phyloP scores from a whole-genome alignment of 2,113 vertebrate species.

The Sakesphorus luctuosus region DNA sequence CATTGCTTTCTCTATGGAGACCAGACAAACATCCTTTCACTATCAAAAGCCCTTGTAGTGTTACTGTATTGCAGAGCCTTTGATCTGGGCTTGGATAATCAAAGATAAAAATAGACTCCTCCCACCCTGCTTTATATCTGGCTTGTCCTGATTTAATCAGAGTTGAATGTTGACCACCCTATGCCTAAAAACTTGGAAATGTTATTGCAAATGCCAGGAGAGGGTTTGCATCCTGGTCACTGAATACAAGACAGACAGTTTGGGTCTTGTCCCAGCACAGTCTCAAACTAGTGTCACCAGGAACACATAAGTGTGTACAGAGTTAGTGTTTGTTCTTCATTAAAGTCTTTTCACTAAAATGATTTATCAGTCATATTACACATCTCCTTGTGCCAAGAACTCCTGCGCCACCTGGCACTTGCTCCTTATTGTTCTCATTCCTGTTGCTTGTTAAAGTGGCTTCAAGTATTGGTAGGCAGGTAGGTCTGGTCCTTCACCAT shows the following conservation, averaged over 20 bases:
- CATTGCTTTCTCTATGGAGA: constrained; percentile 59
- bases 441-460: neutral
- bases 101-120: constrained; percentile 39
- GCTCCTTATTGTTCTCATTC: neutral
- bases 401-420: neutral
- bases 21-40: constrained; percentile 51
- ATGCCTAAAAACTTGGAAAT: neutral
- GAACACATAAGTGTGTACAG: neutral
- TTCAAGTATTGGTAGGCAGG: neutral
- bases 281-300: neutral
- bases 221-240: neutral
- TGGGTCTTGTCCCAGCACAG: neutral
- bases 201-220: neutral
- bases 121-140: neutral
- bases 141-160: neutral
- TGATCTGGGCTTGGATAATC: constrained; percentile 65
- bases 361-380: neutral
- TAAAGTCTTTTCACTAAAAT: neutral
- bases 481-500: neutral
- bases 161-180: neutral
- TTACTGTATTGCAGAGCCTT: constrained; percentile 43
- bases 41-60: constrained; percentile 49
- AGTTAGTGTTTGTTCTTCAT: neutral
- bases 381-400: neutral
- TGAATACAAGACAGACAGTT: neutral